Conservation (phyloP, 2,888 invertebrate genomes). For the Mamestra brassicae region DNA sequence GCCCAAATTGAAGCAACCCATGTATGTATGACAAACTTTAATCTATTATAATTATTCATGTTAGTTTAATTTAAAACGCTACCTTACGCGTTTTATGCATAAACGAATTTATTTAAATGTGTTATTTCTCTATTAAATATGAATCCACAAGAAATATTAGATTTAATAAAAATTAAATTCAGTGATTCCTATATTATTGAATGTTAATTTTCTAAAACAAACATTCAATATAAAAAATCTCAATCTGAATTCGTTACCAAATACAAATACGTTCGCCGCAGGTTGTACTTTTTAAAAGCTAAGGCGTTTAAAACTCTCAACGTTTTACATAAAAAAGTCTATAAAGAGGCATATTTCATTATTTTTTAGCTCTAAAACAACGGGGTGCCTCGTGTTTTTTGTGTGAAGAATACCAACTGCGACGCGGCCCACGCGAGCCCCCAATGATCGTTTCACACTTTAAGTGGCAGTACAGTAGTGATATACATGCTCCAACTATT, state of each 20-base stretch:
- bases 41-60: constrained; percentile 56
- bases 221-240: constrained; percentile 65
- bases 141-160: constrained; percentile 43
- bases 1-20: constrained; percentile 55
- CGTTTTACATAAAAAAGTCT: constrained; percentile 85
- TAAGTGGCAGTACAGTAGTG: constrained; percentile 87
- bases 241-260: constrained; percentile 67
- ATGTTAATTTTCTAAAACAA: constrained; percentile 68
- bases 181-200: constrained; percentile 67
- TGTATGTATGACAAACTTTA: constrained; percentile 43
- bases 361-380: constrained; percentile 88
- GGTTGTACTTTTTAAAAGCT: constrained; percentile 81
- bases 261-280: constrained; percentile 74
- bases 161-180: constrained; percentile 59
- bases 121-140: constrained; percentile 62
- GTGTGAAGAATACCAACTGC: constrained; percentile 83
- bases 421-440: constrained; percentile 83
- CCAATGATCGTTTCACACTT: constrained; percentile 88
- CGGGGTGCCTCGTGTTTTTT: constrained; percentile 89
- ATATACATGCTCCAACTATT: constrained; percentile 82
- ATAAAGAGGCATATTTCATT: constrained; percentile 88
- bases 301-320: constrained; percentile 83
- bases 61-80: constrained; percentile 50
- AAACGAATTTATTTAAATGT: constrained; percentile 58
- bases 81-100: constrained; percentile 38